A percentile compares a stretch with the other conserved stretches of the same genome.
These are phyloP conservation scores for Nysson spinosus DNA, from an alignment of 2,888 invertebrate genomes.

Conservation along the genomic window DNA sequence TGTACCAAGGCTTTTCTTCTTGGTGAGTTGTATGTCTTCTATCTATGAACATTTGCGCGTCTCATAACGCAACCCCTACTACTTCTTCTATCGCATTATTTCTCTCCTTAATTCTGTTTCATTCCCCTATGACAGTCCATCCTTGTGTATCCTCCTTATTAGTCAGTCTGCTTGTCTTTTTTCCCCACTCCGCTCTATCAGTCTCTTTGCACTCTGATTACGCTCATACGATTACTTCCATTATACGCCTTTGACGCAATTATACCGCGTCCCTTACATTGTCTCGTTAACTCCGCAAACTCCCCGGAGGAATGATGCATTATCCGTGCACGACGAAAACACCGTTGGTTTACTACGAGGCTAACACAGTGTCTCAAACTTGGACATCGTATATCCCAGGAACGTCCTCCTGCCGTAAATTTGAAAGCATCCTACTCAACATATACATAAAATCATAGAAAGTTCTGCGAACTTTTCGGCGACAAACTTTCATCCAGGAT, in stretches of 20 bases:
- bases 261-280: constrained; percentile 63
- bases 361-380: constrained; percentile 18
- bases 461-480: too few relatives aligned
- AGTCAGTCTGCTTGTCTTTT: constrained; percentile 11
- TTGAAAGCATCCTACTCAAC: too few relatives aligned
- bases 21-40: constrained; percentile 7
- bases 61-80: constrained; percentile 27
- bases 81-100: constrained; percentile 56
- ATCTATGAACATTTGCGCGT: too few relatives aligned
- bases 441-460: too few relatives aligned
- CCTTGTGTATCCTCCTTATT: neutral
- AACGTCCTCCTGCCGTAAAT: too few relatives aligned
- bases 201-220: constrained; percentile 38
- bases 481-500: neutral
- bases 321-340: constrained; percentile 38
- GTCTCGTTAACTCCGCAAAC: constrained; percentile 63
- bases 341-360: constrained; percentile 29
- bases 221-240: constrained; percentile 61
- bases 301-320: constrained; percentile 43
- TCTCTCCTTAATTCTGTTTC: constrained; percentile 62
- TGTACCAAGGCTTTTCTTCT: constrained; percentile 37
- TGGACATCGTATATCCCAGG: too few relatives aligned
- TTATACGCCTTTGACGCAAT: constrained; percentile 68
- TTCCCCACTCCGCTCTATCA: constrained; percentile 15
- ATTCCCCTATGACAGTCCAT: constrained; percentile 41